phyloP scores from a whole-genome alignment of 2,888 invertebrate genomes.

The Halocaridina rubra region DNA sequence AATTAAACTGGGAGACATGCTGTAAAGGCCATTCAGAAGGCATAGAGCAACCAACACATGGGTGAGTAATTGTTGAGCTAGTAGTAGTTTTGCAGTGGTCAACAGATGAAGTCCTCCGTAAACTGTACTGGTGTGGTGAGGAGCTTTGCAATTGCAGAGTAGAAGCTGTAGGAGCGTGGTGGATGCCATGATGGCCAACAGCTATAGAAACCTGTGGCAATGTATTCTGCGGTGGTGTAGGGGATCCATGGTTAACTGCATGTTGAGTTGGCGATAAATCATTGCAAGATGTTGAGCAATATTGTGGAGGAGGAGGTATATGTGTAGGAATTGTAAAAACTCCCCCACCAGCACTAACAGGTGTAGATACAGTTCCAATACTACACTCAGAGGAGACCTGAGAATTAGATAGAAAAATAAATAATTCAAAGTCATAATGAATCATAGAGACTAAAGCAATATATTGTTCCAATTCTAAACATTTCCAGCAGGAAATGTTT shows the following conservation, averaged over 20 bases:
- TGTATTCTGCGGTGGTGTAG: neutral
- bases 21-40: too few species aligned
- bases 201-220: neutral
- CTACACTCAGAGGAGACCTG: slow-evolving; percentile 40
- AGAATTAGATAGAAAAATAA: neutral
- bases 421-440: neutral
- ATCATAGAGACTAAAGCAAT: too few species aligned
- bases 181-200: slow-evolving; percentile 1
- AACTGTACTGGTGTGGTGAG: slow-evolving; percentile 34
- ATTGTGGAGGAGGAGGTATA: slow-evolving; percentile 62
- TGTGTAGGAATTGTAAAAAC: slow-evolving; percentile 61
- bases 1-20: too few species aligned
- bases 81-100: neutral
- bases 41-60: too few species aligned
- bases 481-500: neutral
- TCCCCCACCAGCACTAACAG: slow-evolving; percentile 33
- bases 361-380: slow-evolving; percentile 39
- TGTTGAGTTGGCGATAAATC: slow-evolving; percentile 55
- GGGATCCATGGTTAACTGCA: slow-evolving; percentile 43
- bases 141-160: slow-evolving; percentile 19
- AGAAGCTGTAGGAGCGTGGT: neutral
- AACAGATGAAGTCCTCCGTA: slow-evolving; percentile 28
- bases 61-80: too few species aligned
- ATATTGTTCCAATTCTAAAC: too few species aligned
- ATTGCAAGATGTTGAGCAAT: slow-evolving; percentile 57